These are phyloP conservation scores for Xyrichtys novacula DNA, from an alignment of 2,797 vertebrate genomes.

Conservation along the genomic window DNA sequence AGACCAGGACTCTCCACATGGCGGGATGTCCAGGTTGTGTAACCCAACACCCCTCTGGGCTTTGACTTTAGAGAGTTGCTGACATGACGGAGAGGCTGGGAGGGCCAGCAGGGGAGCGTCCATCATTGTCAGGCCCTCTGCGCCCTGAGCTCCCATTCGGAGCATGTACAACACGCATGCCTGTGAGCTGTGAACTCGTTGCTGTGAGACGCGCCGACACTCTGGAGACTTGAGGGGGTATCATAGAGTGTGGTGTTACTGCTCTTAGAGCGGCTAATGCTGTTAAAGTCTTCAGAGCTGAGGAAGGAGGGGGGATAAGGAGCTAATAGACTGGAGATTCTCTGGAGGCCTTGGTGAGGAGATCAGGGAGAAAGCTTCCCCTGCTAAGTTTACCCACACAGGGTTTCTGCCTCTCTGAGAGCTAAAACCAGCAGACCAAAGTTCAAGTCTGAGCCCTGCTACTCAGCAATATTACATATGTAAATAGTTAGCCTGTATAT, in stretches of 20 bases:
- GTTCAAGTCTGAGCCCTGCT: slow-evolving; percentile 13
- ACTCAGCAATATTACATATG: slow-evolving; percentile 8
- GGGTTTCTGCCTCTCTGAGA: slow-evolving; percentile 44
- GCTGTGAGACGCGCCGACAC: slow-evolving; percentile 50
- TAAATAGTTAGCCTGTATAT: slow-evolving; percentile 35
- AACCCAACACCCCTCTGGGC: slow-evolving; percentile 67
- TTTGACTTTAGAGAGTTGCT: slow-evolving; percentile 73
- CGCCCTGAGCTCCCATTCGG: slow-evolving; percentile 54
- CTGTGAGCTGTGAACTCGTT: slow-evolving; percentile 51
- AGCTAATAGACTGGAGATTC: slow-evolving; percentile 65
- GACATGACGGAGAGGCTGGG: slow-evolving; percentile 75
- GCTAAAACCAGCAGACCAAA: slow-evolving; percentile 26
- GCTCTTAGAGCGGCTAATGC: slow-evolving; percentile 65
- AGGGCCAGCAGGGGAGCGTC: slow-evolving; percentile 65
- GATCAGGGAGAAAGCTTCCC: slow-evolving; percentile 58
- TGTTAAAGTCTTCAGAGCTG: slow-evolving; percentile 62
- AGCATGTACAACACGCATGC: slow-evolving; percentile 66
- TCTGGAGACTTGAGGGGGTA: slow-evolving; percentile 47
- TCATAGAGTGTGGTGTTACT: slow-evolving; percentile 52
- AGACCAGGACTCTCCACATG: slow-evolving; percentile 69
- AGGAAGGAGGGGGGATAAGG: slow-evolving; percentile 54
- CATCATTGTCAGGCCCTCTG: slow-evolving; percentile 67
- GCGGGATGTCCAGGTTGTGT: slow-evolving; percentile 63
- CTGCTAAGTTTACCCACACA: slow-evolving; percentile 57
- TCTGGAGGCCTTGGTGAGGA: slow-evolving; percentile 63